Conservation (phyloP, 1,140 invertebrate species). For the Drosophila ogumai region DNA sequence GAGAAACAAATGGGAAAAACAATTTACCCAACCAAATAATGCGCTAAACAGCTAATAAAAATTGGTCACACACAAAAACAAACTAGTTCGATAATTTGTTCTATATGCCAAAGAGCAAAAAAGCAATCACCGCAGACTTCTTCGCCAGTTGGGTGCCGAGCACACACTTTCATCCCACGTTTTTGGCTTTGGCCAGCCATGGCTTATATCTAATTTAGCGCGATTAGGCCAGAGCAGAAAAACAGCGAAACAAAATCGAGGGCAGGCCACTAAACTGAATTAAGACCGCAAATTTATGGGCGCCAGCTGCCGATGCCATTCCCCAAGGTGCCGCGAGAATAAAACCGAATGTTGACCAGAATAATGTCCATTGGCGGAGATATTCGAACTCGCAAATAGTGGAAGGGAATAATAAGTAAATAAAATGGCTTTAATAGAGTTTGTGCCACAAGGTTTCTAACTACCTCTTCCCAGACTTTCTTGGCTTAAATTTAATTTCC, state of each 20-base stretch:
- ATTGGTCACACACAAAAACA: slow-evolving; percentile 50
- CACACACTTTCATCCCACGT: slow-evolving; percentile 16
- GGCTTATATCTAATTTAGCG: slow-evolving; percentile 48
- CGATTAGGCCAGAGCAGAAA: slow-evolving; percentile 31
- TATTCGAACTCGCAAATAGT: not conserved
- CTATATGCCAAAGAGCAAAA: slow-evolving; percentile 38
- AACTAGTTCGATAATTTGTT: slow-evolving; percentile 78
- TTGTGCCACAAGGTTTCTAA: not conserved
- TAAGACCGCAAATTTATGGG: slow-evolving; percentile 71
- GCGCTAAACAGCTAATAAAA: slow-evolving; percentile 71
- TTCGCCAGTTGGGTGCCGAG: slow-evolving; percentile 19
- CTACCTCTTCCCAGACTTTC: not conserved
- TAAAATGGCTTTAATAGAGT: not conserved
- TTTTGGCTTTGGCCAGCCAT: slow-evolving; percentile 16
- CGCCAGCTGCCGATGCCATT: slow-evolving; percentile 23
- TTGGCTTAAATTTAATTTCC: not conserved
- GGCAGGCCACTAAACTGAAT: slow-evolving; percentile 62
- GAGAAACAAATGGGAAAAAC: slow-evolving; percentile 25
- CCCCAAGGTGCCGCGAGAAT: slow-evolving; percentile 11
- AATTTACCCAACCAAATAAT: slow-evolving; percentile 66
- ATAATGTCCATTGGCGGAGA: slow-evolving; percentile 37
- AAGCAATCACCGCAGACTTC: slow-evolving; percentile 39
- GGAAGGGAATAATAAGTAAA: not conserved
- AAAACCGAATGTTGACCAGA: slow-evolving; percentile 31
- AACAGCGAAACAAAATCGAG: slow-evolving; percentile 46